Evolutionary conservation across 2,888 invertebrate species (phyloP).

Genomic region (Cerceris rybyensis): DNA sequence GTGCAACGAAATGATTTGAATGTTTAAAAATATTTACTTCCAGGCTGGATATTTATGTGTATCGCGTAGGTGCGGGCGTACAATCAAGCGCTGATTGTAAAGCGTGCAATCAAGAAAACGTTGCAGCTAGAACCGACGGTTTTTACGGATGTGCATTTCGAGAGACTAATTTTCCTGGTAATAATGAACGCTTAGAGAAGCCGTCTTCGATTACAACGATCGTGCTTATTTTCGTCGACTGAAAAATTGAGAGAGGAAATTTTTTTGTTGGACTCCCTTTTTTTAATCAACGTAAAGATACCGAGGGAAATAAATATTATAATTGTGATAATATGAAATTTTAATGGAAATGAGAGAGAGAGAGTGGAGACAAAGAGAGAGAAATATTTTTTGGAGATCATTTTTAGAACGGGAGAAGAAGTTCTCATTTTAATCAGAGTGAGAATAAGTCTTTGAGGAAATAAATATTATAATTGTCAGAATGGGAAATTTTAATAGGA

Average conservation of each 20-base stretch:
- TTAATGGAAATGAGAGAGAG: too few relatives aligned
- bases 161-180: background rate
- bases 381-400: too few relatives aligned
- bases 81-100: conserved; percentile 13
- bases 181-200: background rate
- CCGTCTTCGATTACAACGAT: background rate
- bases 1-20: too few relatives aligned
- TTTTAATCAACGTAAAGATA: too few relatives aligned
- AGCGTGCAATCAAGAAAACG: conserved; percentile 13
- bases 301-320: too few relatives aligned
- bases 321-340: too few relatives aligned
- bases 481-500: too few relatives aligned
- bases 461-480: too few relatives aligned
- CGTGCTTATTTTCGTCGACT: background rate
- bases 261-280: background rate
- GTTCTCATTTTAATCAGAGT: too few relatives aligned
- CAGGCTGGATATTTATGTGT: background rate
- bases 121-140: background rate
- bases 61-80: conserved; percentile 2
- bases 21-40: background rate
- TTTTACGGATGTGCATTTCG: background rate
- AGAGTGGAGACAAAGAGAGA: too few relatives aligned
- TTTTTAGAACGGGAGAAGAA: too few relatives aligned
- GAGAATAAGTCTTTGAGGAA: too few relatives aligned
- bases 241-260: background rate